These are phyloP conservation scores for Acanthurus tractus DNA, from an alignment of 2,797 vertebrate genomes.

Conservation along the genomic window DNA sequence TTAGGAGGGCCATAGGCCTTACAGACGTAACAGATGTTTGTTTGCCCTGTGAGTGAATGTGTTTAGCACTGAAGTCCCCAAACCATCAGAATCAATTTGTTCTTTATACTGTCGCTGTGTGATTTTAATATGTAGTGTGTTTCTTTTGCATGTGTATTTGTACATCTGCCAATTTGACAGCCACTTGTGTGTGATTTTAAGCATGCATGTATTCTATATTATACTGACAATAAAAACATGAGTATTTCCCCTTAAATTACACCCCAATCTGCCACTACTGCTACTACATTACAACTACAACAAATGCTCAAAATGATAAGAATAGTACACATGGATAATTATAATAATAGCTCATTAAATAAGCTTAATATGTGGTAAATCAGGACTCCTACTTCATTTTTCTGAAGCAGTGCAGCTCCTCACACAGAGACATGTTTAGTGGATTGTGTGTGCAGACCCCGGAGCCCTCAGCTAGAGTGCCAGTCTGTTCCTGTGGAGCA, in stretches of 20 bases:
- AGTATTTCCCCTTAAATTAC: constrained; percentile 5
- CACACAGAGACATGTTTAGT: constrained; percentile 82
- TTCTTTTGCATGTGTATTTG: constrained; percentile 31
- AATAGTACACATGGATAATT: not conserved
- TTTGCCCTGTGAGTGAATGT: constrained; percentile 76
- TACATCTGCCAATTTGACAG: constrained; percentile 32
- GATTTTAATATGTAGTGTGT: constrained; percentile 59
- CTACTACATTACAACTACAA: not conserved
- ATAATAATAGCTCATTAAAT: constrained; percentile 16
- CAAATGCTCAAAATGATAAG: constrained; percentile 5
- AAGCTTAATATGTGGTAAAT: constrained; percentile 47
- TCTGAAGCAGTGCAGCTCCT: constrained; percentile 60
- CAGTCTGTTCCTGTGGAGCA: constrained; percentile 88
- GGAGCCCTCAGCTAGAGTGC: constrained; percentile 85
- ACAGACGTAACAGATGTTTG: constrained; percentile 80
- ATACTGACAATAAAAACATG: constrained; percentile 6
- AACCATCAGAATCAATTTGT: constrained; percentile 75
- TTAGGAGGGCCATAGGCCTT: constrained; percentile 78
- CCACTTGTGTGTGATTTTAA: constrained; percentile 15
- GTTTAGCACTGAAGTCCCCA: constrained; percentile 61
- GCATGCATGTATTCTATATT: constrained; percentile 7
- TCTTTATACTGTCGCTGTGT: constrained; percentile 50
- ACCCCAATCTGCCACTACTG: not conserved
- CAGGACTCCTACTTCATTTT: constrained; percentile 45
- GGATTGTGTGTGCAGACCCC: constrained; percentile 80